Evolutionary conservation across 2,113 vertebrate genomes (phyloP), one percentile per base, ranked within the genome.

Genomic region (Donacobius atricapilla): DNA sequence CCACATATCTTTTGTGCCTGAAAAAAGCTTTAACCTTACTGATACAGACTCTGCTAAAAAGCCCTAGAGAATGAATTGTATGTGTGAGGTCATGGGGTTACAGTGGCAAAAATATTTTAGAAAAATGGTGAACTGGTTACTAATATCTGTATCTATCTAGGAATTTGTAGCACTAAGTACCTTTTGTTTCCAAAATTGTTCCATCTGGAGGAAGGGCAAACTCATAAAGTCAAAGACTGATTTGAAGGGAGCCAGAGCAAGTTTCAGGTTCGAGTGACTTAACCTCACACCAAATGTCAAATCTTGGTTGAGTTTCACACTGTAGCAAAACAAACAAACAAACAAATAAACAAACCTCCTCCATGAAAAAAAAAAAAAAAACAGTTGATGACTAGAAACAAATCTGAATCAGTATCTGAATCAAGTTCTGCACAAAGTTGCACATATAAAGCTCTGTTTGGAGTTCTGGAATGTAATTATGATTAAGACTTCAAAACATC

Each of bases 401-500:
- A 81, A 89, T 71, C 39, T 69, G 40, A 87, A 73, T 39, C 12
- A 20, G 18, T 27, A 24, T 45, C 8, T 18, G 70, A 79, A 25
- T 65, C 70, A 87, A 71, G 37, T 58, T 78, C 69, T 87, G 8
- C 11, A 45, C 48, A 76, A 82, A 83, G 47, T 11, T 93, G 27
- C 35, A 63, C 35, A 48, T 0, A 1, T 54, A 80, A 92, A 72
- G 2, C 44, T 82, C 58, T 79, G 30, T 89, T 78, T 93, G 57
- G 71, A 82, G 73, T 40, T 87, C 57, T 79, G 65, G 48, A 94
- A 91, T 69, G 60, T 39, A 92, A 87, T 93, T 87, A 63, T 63
- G 89, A 94, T 92, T 93, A 89, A 93, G 70, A 85, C 50, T 95
- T 94, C 66, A 94, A 93, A 96, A 79, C 35, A 86, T 51, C 47